Conservation (phyloP, 2,888 invertebrate species). For the Drosophila neotestacea region DNA sequence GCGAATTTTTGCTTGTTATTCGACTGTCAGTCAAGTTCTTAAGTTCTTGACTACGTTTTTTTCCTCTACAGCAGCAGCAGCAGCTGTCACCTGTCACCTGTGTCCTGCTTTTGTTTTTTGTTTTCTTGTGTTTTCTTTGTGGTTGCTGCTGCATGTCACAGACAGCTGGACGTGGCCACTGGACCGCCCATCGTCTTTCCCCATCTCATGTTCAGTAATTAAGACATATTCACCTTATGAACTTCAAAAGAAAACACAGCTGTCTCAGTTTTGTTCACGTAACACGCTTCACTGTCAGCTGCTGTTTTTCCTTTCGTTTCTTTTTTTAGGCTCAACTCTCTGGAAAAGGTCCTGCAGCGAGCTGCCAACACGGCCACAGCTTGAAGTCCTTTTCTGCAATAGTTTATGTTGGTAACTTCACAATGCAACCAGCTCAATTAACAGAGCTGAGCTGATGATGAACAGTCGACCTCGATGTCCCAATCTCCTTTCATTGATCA, state of each 20-base stretch:
- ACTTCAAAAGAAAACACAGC: constrained; percentile 62
- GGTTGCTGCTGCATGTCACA: constrained; percentile 2
- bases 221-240: constrained; percentile 71
- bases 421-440: background rate
- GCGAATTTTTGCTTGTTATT: constrained; percentile 30
- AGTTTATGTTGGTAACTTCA: background rate
- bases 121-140: background rate
- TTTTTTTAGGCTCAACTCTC: background rate
- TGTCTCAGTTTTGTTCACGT: too few species aligned
- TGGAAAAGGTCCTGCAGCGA: constrained; percentile 1
- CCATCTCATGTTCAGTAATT: constrained; percentile 61
- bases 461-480: too few species aligned
- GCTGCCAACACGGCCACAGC: too few species aligned
- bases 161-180: constrained; percentile 15
- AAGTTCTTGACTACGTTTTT: background rate
- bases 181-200: constrained; percentile 1
- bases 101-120: constrained; percentile 4
- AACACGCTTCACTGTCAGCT: constrained; percentile 12
- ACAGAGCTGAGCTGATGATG: background rate
- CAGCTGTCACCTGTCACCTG: constrained; percentile 23
- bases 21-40: constrained; percentile 12
- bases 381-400: too few species aligned
- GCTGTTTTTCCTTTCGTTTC: too few species aligned
- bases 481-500: too few species aligned
- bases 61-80: background rate